A percentile compares a stretch with the other conserved stretches of the same genome.
Conservation (phyloP, 2,113 vertebrate genomes). For the Azemiops feae region DNA sequence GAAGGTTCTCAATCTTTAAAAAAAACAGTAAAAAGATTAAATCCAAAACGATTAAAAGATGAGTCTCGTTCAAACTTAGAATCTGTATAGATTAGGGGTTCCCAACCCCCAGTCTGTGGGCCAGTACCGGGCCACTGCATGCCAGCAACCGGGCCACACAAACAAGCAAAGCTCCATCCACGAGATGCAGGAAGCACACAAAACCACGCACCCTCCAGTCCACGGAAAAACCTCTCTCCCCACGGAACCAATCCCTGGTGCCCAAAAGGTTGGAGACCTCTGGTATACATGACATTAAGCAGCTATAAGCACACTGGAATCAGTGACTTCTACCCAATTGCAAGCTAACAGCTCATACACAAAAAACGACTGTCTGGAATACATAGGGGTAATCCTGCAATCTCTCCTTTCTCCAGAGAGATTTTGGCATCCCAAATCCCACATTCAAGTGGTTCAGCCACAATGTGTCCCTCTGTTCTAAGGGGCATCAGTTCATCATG, state of each 20-base stretch:
- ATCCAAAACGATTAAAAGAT: neutral
- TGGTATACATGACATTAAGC: neutral
- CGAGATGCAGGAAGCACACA: too few relatives aligned
- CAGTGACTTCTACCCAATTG: neutral
- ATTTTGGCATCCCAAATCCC: neutral
- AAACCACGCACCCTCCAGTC: too few relatives aligned
- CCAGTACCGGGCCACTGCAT: too few relatives aligned
- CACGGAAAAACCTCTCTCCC: too few relatives aligned
- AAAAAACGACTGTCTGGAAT: neutral
- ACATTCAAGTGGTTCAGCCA: neutral
- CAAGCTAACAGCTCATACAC: neutral
- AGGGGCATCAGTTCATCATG: neutral
- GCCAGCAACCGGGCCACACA: too few relatives aligned
- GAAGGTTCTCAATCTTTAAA: neutral
- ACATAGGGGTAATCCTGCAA: neutral
- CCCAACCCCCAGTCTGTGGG: too few relatives aligned
- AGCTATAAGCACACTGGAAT: neutral
- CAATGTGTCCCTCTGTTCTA: neutral
- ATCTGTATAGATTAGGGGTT: too few relatives aligned
- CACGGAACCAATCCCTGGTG: too few relatives aligned
- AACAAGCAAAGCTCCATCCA: too few relatives aligned
- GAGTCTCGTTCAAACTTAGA: neutral
- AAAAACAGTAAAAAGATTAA: neutral
- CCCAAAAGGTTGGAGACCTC: too few relatives aligned
- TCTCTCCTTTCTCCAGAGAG: neutral